These are phyloP conservation scores for Hedya salicella DNA, from an alignment of 2,888 invertebrate genomes.

Conservation along the genomic window DNA sequence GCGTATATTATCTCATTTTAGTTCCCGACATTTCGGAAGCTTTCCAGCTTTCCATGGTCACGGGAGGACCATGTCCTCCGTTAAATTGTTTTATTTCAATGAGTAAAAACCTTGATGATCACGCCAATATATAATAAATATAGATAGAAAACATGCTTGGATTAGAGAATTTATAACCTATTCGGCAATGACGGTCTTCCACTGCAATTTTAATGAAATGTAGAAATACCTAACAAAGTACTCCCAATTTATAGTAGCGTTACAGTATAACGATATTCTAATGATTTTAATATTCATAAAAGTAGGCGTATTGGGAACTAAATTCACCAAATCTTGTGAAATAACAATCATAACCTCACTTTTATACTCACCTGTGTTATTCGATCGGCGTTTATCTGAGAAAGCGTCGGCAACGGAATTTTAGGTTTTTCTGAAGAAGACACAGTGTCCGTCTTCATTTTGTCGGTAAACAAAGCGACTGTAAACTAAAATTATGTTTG, in stretches of 20 bases:
- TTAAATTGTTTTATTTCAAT: too few relatives aligned
- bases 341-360: slow-evolving; percentile 59
- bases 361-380: slow-evolving; percentile 90
- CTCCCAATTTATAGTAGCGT: not conserved
- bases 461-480: slow-evolving; percentile 44
- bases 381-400: slow-evolving; percentile 95
- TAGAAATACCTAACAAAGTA: not conserved
- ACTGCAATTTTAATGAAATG: not conserved
- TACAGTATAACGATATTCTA: not conserved
- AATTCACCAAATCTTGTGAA: slow-evolving; percentile 49
- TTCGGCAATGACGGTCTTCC: not conserved
- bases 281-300: not conserved
- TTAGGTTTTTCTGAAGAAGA: slow-evolving; percentile 74
- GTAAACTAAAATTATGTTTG: slow-evolving; percentile 43
- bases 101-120: not conserved
- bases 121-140: not conserved
- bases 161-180: slow-evolving; percentile 14
- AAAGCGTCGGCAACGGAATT: slow-evolving; percentile 91
- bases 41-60: too few relatives aligned
- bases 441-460: slow-evolving; percentile 70
- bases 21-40: too few relatives aligned
- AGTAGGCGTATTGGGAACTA: slow-evolving; percentile 17
- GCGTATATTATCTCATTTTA: too few relatives aligned
- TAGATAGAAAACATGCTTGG: not conserved
- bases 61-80: too few relatives aligned